Conservation (phyloP, 2,797 vertebrate genomes). For the Leptoclinus maculatus region DNA sequence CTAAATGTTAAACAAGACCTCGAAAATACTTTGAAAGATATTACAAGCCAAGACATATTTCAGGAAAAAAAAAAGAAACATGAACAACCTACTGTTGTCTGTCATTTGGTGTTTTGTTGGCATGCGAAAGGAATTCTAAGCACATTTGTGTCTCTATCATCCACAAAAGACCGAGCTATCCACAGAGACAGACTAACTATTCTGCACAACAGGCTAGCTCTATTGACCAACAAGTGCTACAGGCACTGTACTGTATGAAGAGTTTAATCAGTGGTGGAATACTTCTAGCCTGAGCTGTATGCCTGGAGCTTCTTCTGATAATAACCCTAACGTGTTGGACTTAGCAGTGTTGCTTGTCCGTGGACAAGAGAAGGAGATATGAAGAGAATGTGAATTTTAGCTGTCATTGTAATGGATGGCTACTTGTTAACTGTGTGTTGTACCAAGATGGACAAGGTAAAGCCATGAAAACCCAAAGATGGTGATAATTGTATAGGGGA, state of each 20-base stretch:
- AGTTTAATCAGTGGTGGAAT: constrained; percentile 60
- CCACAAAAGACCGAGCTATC: constrained; percentile 80
- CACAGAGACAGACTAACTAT: constrained; percentile 72
- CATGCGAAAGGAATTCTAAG: constrained; percentile 87
- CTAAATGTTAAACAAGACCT: constrained; percentile 69
- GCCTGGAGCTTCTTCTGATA: constrained; percentile 59
- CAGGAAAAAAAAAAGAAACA: constrained; percentile 59
- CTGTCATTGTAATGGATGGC: constrained; percentile 57
- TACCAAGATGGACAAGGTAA: constrained; percentile 56
- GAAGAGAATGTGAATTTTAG: constrained; percentile 68
- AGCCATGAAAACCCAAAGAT: constrained; percentile 76
- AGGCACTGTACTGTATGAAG: constrained; percentile 61
- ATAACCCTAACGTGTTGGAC: constrained; percentile 56
- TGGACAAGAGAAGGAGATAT: constrained; percentile 37
- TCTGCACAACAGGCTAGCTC: constrained; percentile 76
- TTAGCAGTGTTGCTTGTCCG: constrained; percentile 32
- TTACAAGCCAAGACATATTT: constrained; percentile 57
- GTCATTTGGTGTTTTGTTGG: constrained; percentile 84
- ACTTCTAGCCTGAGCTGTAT: constrained; percentile 60
- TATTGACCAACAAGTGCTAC: constrained; percentile 71
- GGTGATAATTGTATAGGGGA: constrained; percentile 53
- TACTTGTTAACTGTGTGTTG: constrained; percentile 58
- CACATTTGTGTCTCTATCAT: constrained; percentile 85
- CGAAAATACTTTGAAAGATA: constrained; percentile 66
- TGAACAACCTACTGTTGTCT: constrained; percentile 69